Conservation (phyloP, 2,113 vertebrate genomes). For the Sinocyclocheilus anophthalmus region DNA sequence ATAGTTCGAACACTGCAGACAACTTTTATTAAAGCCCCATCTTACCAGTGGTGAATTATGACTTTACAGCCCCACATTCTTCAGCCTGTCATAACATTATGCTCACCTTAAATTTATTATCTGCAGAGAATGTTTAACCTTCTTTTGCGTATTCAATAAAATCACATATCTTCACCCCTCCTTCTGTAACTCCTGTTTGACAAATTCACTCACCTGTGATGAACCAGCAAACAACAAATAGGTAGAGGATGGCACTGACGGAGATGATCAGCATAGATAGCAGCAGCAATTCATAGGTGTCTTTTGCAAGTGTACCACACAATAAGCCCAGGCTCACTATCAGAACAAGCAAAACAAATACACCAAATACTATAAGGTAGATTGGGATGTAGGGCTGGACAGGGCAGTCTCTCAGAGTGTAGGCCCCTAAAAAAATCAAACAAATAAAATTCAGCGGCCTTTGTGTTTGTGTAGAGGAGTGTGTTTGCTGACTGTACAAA, state of each 20-base stretch:
- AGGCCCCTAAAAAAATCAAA: not conserved
- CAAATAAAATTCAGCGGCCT: not conserved
- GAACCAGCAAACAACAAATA: slow-evolving; percentile 65
- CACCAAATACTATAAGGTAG: slow-evolving; percentile 20
- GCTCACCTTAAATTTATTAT: not conserved
- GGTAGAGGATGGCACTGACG: not conserved
- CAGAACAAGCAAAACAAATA: slow-evolving; percentile 5
- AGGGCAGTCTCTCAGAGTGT: slow-evolving; percentile 7
- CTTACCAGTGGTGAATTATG: not conserved
- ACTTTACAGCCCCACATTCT: too few relatives aligned
- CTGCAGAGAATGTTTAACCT: not conserved
- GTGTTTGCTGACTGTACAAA: not conserved
- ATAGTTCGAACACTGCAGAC: too few relatives aligned
- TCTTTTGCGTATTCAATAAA: not conserved
- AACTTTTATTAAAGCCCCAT: not conserved
- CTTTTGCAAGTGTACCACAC: not conserved
- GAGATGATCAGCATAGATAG: not conserved
- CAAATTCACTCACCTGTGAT: slow-evolving; percentile 5
- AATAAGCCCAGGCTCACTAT: not conserved
- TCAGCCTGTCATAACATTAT: not conserved
- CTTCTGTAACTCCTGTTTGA: not conserved
- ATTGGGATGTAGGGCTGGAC: slow-evolving; percentile 13
- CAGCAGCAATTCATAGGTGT: not conserved
- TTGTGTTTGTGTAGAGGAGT: not conserved
- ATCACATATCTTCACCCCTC: not conserved